Evolutionary conservation across 2,888 invertebrate species (phyloP).

Genomic region (Bombylius discolor): DNA sequence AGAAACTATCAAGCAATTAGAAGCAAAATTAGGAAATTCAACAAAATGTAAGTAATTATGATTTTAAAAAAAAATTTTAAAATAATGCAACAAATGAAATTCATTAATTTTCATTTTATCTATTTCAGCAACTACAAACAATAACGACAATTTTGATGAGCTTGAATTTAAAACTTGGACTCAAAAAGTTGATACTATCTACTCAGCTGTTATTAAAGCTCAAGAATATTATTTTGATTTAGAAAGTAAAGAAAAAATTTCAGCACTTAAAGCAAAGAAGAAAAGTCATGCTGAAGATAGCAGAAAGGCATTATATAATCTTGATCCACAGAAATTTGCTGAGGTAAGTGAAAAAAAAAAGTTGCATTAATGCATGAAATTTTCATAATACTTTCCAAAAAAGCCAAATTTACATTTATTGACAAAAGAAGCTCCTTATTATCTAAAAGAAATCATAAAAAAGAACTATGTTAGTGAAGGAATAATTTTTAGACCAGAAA

Average conservation of each 20-base stretch:
- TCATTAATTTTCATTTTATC: no score
- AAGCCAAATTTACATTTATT: no score
- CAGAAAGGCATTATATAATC: conserved; percentile 20
- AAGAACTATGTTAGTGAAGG: no score
- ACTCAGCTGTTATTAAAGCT: conserved; percentile 21
- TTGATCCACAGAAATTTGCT: conserved; percentile 20
- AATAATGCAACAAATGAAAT: no score
- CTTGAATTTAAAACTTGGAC: conserved; percentile 28
- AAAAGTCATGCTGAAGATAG: conserved; percentile 25
- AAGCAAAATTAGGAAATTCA: conserved; percentile 17
- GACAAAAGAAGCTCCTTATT: no score
- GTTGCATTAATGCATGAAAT: no score
- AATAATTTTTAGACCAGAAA: no score
- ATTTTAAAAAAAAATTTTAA: conserved; percentile 6
- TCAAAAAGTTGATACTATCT: conserved; percentile 28
- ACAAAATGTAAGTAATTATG: conserved; percentile 10
- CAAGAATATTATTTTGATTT: conserved; percentile 27
- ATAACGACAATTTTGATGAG: conserved; percentile 18
- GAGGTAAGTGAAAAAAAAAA: conserved; percentile 19
- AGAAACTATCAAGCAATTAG: conserved; percentile 21
- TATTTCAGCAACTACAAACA: not conserved
- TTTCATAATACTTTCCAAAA: no score
- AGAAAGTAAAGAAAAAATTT: conserved; percentile 28
- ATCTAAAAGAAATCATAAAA: no score
- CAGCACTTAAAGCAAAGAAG: conserved; percentile 25